Evolutionary conservation across 2,888 invertebrate genomes (phyloP).

Genomic region (Melanostoma mellinum): DNA sequence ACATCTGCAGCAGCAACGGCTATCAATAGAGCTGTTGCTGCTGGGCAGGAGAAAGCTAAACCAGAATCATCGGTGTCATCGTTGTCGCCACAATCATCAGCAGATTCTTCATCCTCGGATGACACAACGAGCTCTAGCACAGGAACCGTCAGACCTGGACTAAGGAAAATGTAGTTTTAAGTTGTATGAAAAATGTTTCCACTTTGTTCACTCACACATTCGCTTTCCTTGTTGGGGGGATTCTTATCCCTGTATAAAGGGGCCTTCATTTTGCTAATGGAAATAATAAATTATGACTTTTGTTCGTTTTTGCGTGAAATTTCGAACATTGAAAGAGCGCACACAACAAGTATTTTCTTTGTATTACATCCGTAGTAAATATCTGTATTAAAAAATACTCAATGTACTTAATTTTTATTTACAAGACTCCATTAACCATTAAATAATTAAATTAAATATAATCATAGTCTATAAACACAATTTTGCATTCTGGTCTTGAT

Average conservation of each 20-base stretch:
- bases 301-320: background rate
- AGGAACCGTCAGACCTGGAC: slow-evolving; percentile 81
- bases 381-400: no score
- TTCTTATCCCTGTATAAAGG: background rate
- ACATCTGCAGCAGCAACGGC: slow-evolving; percentile 61
- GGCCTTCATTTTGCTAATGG: background rate
- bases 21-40: slow-evolving; percentile 21
- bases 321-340: no score
- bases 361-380: no score
- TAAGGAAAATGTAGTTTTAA: slow-evolving; percentile 76
- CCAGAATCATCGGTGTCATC: slow-evolving; percentile 66
- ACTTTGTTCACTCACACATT: slow-evolving; percentile 24
- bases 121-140: slow-evolving; percentile 77
- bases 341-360: no score
- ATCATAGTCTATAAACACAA: no score
- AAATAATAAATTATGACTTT: background rate
- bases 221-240: slow-evolving; percentile 2
- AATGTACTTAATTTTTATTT: no score
- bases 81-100: background rate
- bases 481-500: no score
- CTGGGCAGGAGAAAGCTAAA: slow-evolving; percentile 36
- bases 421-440: no score
- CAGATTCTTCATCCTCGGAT: slow-evolving; percentile 59
- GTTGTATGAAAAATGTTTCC: slow-evolving; percentile 1
- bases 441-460: no score